Base-by-base conservation (phyloP, 2,113 vertebrate genomes). In the Sakesphorus luctuosus region DNA sequence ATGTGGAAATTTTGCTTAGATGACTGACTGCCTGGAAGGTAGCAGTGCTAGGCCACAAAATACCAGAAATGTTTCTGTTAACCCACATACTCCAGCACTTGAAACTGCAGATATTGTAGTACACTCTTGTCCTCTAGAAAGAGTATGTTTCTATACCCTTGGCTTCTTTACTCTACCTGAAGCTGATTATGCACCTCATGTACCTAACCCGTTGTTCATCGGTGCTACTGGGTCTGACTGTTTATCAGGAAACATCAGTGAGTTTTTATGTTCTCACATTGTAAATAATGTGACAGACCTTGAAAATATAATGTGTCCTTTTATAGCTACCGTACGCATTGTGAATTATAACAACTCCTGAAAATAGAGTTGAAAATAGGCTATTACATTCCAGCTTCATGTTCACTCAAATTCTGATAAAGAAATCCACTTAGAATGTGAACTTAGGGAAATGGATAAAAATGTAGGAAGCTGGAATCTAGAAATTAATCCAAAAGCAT, bases 211-310 rank as follows among this genome's bases (percentile, higher is more conserved):
- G 31, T 59, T 89, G 84, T 94, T 92, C 83, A 86, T 35, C 61
- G 21, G 61, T 58, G 88, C 88, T 89, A 61, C 72, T 84, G 56
- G 61, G 36, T 92, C 83, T 94, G 90, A 91, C 83, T 95, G 79
- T 95, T 96, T 96, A 96, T 89, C 85, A 81, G 69, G 83, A 92
- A 94, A 81, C 88, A 94, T 95, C 93, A 93, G 76, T 91, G 76
- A 83, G 78, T 28, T 89, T 96, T 94, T 95, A 71, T 86, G 75
- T 89, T 95, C 68, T 68, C 95, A 91, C 72, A 94, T 84, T 87
- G 92, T 96, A 97, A 97, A 96, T 96, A 96, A 95, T 79, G 96
- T 96, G 96, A 93, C 97, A 97, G 97, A 97, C 97, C 96, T 97
- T 97, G 96, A 97, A 97, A 97, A 96, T 93, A 96, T 92, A 97